Evolutionary conservation across 2,797 vertebrate species (phyloP).

Genomic region (Ptychobarbus kaznakovi): DNA sequence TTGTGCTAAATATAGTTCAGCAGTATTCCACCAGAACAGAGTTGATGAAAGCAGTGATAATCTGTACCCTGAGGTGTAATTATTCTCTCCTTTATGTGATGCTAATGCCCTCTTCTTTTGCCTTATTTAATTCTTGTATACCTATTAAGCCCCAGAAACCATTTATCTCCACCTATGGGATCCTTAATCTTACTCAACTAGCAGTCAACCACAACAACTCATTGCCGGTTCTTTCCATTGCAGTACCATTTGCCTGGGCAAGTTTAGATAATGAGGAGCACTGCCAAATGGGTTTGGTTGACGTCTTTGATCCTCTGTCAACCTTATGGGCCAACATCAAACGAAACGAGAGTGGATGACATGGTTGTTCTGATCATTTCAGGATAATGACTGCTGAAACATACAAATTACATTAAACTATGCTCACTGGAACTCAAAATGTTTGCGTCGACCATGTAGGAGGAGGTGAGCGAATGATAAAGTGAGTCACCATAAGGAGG

Average conservation of each 20-base stretch:
- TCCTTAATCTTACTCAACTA: conserved; percentile 33
- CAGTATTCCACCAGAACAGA: background rate
- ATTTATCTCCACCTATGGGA: conserved; percentile 25
- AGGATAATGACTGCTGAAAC: conserved; percentile 9
- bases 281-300: conserved; percentile 29
- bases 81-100: conserved; percentile 55
- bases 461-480: conserved; percentile 2
- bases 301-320: conserved; percentile 46
- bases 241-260: conserved; percentile 41
- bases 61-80: conserved; percentile 56
- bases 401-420: background rate
- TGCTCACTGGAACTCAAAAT: conserved; percentile 1
- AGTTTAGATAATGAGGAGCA: conserved; percentile 45
- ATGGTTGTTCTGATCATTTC: conserved; percentile 15
- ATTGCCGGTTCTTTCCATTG: conserved; percentile 11
- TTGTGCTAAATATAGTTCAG: conserved; percentile 29
- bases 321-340: conserved; percentile 41
- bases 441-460: background rate
- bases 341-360: conserved; percentile 13
- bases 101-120: conserved; percentile 38
- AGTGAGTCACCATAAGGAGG: conserved; percentile 49
- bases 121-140: background rate
- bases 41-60: conserved; percentile 18
- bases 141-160: conserved; percentile 27
- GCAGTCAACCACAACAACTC: conserved; percentile 25